Base-by-base conservation (phyloP, 2,113 vertebrate genomes). In the Lichenostomus cassidix region DNA sequence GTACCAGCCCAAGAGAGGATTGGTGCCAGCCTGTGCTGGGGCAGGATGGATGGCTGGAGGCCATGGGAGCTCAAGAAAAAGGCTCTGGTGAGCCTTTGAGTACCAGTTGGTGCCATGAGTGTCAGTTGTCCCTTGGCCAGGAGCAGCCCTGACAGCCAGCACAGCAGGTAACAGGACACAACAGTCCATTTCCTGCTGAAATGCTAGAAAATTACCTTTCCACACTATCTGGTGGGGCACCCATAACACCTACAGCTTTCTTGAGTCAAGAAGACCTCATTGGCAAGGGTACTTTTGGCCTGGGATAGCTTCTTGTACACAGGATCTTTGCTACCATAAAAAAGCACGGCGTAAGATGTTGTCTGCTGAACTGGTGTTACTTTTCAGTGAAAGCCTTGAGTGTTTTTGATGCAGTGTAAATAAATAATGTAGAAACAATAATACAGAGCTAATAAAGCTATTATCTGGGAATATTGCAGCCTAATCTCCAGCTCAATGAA, bases 401-500 rank as follows among this genome's bases (percentile, higher is more conserved):
- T 80, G 79, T 92, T 88, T 75, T 80, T 22, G 68, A 74, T 24
- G 64, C 56, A 52, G 49, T 64, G 75, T 70, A 93, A 92, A 95
- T 92, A 96, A 96, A 96, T 90, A 95, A 95, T 83, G 76, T 68
- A 74, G 80, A 81, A 93, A 93, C 75, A 93, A 91, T 81, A 94
- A 89, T 88, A 69, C 31, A 27, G 68, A 55, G 49, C 35, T 97
- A 94, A 92, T 90, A 97, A 83, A 90, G 83, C 83, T 56, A 74
- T 95, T 96, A 92, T 83, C 85, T 94, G 81, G 41, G 47, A 95
- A 94, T 94, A 87, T 3, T 95, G 76, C 82, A 81, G 79, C 50
- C 75, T 96, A 83, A 92, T 95, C 82, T 94, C 50, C 87, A 88
- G 79, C 44, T 65, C 67, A 91, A 52, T 56, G 87, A 56, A 85